Percentiles rank a stretch among this genome's conserved stretches.
phyloP scores from a whole-genome alignment of 92 coral and sea anemone genomes.

The Desmophyllum pertusum region DNA sequence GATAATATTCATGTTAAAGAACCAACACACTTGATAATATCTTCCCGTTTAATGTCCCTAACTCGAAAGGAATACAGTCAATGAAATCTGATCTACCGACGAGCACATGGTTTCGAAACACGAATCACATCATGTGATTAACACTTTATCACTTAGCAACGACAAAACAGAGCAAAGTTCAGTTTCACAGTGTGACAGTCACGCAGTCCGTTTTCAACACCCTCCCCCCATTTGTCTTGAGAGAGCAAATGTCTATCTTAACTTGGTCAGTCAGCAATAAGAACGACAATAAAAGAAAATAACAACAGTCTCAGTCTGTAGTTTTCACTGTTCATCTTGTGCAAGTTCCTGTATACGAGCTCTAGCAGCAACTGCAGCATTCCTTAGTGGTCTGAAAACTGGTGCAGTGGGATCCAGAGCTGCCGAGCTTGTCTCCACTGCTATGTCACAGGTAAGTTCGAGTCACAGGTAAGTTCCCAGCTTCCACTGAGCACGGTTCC shows the following conservation, averaged over 20 bases:
- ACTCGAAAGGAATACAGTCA: too few species aligned
- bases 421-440: slow-evolving; percentile 27
- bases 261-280: not conserved
- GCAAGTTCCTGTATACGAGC: slow-evolving; percentile 30
- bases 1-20: not conserved
- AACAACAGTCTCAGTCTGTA: not conserved
- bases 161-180: not conserved
- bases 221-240: not conserved
- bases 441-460: slow-evolving; percentile 36
- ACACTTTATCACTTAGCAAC: not conserved
- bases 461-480: slow-evolving; percentile 16
- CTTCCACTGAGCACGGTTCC: slow-evolving; percentile 32
- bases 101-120: not conserved
- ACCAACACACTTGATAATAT: too few species aligned
- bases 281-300: not conserved
- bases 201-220: not conserved
- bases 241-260: slow-evolving; percentile 16
- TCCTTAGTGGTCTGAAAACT: slow-evolving; percentile 27
- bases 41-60: too few species aligned
- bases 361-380: slow-evolving; percentile 1
- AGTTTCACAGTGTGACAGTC: not conserved
- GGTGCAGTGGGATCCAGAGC: slow-evolving; percentile 28
- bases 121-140: not conserved
- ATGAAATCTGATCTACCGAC: not conserved
- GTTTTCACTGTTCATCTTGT: slow-evolving; percentile 8